phyloP scores from a whole-genome alignment of 2,888 invertebrate genomes.

The Apamea sordens region DNA sequence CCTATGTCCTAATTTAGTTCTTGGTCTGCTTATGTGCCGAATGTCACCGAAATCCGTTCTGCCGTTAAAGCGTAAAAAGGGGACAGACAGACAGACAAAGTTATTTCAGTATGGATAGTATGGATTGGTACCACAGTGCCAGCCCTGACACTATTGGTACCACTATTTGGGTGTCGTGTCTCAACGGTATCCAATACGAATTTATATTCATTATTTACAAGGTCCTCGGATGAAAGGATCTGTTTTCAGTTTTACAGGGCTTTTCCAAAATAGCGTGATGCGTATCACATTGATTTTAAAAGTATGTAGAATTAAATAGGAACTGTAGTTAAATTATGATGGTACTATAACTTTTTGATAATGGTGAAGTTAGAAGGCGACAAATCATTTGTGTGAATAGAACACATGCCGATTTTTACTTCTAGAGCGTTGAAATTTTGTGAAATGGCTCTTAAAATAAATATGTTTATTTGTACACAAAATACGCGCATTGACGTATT shows the following conservation, averaged over 20 bases:
- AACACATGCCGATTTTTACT: no score
- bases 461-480: no score
- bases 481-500: no score
- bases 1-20: no score
- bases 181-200: conserved; percentile 50
- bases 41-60: neutral
- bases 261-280: neutral
- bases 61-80: neutral
- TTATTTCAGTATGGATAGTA: neutral
- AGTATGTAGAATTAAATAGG: neutral
- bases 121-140: neutral
- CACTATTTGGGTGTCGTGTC: conserved; percentile 38
- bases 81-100: neutral
- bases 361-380: neutral
- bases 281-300: neutral
- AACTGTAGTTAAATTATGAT: neutral
- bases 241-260: conserved; percentile 9
- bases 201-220: conserved; percentile 56
- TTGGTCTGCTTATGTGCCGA: neutral
- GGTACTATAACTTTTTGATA: neutral
- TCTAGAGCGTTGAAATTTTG: no score
- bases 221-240: conserved; percentile 29
- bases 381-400: no score
- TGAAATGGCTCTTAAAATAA: no score
- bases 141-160: conserved; percentile 34